Percentiles rank a stretch among this genome's conserved stretches.
phyloP scores from a whole-genome alignment of 2,797 vertebrate genomes.

The Aeoliscus strigatus region DNA sequence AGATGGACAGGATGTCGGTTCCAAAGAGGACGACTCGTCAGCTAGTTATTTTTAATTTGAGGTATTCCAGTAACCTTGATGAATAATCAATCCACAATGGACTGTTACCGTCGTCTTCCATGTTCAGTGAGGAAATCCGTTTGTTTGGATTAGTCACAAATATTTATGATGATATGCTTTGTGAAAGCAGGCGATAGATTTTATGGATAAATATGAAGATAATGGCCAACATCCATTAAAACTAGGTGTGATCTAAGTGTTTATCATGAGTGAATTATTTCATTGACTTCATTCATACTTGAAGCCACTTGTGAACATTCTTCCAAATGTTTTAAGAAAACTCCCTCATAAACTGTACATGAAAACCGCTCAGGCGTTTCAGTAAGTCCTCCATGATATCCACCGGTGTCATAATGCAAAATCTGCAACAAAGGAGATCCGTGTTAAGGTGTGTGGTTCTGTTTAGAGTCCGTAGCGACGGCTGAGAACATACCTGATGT shows the following conservation, averaged over 20 bases:
- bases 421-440: slow-evolving; percentile 36
- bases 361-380: slow-evolving; percentile 56
- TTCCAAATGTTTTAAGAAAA: slow-evolving; percentile 29
- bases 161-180: slow-evolving; percentile 18
- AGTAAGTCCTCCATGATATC: slow-evolving; percentile 54
- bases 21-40: not conserved
- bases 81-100: not conserved
- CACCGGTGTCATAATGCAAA: slow-evolving; percentile 35
- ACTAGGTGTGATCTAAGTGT: not conserved
- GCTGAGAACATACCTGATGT: slow-evolving; percentile 64
- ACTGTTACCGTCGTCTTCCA: not conserved
- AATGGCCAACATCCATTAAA: slow-evolving; percentile 6
- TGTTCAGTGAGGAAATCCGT: slow-evolving; percentile 23
- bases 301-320: not conserved
- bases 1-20: not conserved
- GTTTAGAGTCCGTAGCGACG: not conserved
- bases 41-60: no score
- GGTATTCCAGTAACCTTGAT: not conserved
- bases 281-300: no score
- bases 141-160: slow-evolving; percentile 27
- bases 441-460: no score
- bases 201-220: slow-evolving; percentile 28
- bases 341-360: slow-evolving; percentile 59
- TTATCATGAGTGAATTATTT: no score
- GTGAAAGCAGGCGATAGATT: slow-evolving; percentile 29